Percentiles rank a stretch among this genome's conserved stretches.
These are phyloP conservation scores for Actinernus sp. DNA, from an alignment of 92 coral and sea anemone genomes.

Conservation along the genomic window DNA sequence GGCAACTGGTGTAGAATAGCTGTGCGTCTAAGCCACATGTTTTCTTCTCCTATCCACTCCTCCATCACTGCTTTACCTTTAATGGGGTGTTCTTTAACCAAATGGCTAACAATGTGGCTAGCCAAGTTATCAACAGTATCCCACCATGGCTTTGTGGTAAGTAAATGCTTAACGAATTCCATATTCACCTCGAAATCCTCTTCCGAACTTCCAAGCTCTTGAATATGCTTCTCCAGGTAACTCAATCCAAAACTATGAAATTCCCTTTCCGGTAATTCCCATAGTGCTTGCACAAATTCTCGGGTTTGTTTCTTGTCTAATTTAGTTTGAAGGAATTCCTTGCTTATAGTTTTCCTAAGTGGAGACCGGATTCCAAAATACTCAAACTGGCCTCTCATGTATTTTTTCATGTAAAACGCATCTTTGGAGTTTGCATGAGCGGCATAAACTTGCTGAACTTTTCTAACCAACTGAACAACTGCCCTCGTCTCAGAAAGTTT, in stretches of 20 bases:
- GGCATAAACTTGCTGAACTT: slow-evolving; percentile 46
- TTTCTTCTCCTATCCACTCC: slow-evolving; percentile 88
- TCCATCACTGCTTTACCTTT: slow-evolving; percentile 77
- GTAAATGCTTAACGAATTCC: slow-evolving; percentile 56
- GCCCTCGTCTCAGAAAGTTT: too few species aligned
- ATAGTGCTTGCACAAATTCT: slow-evolving; percentile 65
- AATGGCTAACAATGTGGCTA: slow-evolving; percentile 62
- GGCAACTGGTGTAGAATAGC: slow-evolving; percentile 91
- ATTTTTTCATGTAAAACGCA: slow-evolving; percentile 86
- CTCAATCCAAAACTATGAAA: slow-evolving; percentile 82
- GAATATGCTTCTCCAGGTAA: slow-evolving; percentile 76
- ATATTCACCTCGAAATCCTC: slow-evolving; percentile 82
- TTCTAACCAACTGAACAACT: slow-evolving; percentile 40
- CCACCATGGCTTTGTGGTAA: slow-evolving; percentile 96
- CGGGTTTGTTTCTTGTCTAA: slow-evolving; percentile 50
- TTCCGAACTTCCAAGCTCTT: slow-evolving; percentile 43
- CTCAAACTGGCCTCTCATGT: slow-evolving; percentile 93
- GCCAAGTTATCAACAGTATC: slow-evolving; percentile 91
- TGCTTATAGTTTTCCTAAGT: slow-evolving; percentile 56
- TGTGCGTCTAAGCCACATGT: slow-evolving; percentile 96
- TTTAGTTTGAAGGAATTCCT: slow-evolving; percentile 61
- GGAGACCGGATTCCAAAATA: slow-evolving; percentile 88
- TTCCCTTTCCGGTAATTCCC: slow-evolving; percentile 92
- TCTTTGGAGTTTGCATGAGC: slow-evolving; percentile 62
- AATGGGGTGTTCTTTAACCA: slow-evolving; percentile 77